Evolutionary conservation across 1,140 invertebrate genomes (phyloP), one percentile per base, ranked within the genome.

Genomic region (Ruditapes philippinarum): DNA sequence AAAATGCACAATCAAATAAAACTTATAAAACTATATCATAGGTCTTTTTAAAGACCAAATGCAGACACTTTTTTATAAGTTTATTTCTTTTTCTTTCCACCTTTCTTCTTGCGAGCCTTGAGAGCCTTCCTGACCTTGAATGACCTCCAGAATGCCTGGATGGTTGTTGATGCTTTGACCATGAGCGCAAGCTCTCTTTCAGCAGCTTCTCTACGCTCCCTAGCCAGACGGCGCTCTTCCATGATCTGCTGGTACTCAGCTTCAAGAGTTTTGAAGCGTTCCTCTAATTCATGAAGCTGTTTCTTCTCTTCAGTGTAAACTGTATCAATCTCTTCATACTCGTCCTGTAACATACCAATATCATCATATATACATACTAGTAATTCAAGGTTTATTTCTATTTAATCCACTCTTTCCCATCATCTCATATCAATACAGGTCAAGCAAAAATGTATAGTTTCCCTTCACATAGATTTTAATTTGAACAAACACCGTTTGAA

Each of bases 71-170:
- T n/a, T n/a, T n/a, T 28, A 0, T 38, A 86, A 86, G 68, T 60
- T 49, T 87, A 87, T 82, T 92, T 90, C 90, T 94, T 94, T 82
- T 94, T 95, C 49, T 93, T 92, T 31, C 92, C 92, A 1, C 92
- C 92, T 84, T 95, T 95, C 91, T 96, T 96, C 90, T 95, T 95
- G 76, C 94, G 94, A 19, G 91, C 86, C 78, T 94, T 95, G 80
- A 96, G 94, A 0, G 95, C 94, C 86, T 95, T 95, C n/a, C 95
- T 91, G 25, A 95, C 95, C 90, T 96, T 96, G 91, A 92, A 96
- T 28, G 95, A 95, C 42, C 95, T 89, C 95, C 95, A 96, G 94
- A 96, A 95, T 40, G 95, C 95, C 85, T 96, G 95, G 62, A 96
- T 93, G 25, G 95, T 95, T 0, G 95, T 95, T 17, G 95, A 94